phyloP scores from a whole-genome alignment of 2,888 invertebrate genomes.

The Aphodius granarius region DNA sequence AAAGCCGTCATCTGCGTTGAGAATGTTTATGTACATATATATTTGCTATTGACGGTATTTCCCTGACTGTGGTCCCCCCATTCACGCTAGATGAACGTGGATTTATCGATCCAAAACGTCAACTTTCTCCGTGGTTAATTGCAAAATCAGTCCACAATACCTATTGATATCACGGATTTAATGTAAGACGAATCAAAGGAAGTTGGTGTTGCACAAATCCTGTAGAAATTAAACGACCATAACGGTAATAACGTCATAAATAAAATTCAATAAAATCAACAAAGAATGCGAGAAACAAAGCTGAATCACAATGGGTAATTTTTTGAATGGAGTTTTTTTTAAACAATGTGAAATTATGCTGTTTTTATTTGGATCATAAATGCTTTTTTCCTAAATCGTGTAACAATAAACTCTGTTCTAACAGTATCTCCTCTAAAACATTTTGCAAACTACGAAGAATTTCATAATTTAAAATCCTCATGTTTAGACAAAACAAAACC shows the following conservation, averaged over 20 bases:
- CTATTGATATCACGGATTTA: not conserved
- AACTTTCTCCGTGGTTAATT: not conserved
- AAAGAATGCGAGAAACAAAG: not conserved
- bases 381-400: too few species aligned
- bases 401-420: too few species aligned
- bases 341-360: not conserved
- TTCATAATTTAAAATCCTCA: too few species aligned
- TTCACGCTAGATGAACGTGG: not conserved
- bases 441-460: too few species aligned
- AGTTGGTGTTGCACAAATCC: not conserved
- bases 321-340: not conserved
- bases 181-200: not conserved
- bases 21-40: not conserved
- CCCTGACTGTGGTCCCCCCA: not conserved
- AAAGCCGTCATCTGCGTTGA: not conserved
- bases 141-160: not conserved
- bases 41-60: not conserved
- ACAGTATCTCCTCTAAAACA: too few species aligned
- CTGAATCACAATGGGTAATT: not conserved
- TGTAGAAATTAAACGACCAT: not conserved
- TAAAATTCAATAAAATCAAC: not conserved
- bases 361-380: not conserved
- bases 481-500: too few species aligned
- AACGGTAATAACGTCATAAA: not conserved
- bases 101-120: not conserved